Conservation (phyloP, 2,797 vertebrate genomes). For the Cuculus canorus region DNA sequence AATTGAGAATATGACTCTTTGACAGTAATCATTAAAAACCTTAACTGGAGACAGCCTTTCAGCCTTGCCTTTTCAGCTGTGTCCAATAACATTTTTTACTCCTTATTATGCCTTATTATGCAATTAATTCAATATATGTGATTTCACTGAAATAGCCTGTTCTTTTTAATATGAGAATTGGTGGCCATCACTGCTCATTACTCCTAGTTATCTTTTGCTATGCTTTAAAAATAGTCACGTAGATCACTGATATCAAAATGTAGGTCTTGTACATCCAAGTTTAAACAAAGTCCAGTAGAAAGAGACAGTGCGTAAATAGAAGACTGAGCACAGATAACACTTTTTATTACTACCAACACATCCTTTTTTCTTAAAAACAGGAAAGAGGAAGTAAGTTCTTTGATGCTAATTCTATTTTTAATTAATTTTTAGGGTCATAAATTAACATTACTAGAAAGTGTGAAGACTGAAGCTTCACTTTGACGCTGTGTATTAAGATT, state of each 20-base stretch:
- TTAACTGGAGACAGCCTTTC: background rate
- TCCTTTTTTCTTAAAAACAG: background rate
- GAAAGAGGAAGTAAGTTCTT: background rate
- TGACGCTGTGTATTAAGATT: constrained; percentile 63
- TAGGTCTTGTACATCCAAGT: background rate
- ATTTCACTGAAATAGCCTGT: background rate
- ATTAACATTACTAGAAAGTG: constrained; percentile 13
- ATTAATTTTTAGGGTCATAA: constrained; percentile 44
- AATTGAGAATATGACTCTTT: background rate
- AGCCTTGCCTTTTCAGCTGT: background rate
- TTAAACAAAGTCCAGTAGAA: background rate
- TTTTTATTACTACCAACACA: background rate
- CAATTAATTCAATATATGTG: background rate
- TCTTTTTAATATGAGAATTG: background rate
- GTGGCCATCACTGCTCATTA: background rate
- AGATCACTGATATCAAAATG: background rate
- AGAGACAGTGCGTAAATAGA: background rate
- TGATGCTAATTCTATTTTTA: constrained; percentile 49
- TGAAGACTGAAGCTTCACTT: constrained; percentile 22
- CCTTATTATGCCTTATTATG: background rate
- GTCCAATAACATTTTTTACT: background rate
- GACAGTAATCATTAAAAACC: background rate
- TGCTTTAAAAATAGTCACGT: background rate
- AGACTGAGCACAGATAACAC: background rate
- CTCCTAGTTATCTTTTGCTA: background rate